phyloP scores from a whole-genome alignment of 2,797 vertebrate genomes.

The Falco novaeseelandiae region DNA sequence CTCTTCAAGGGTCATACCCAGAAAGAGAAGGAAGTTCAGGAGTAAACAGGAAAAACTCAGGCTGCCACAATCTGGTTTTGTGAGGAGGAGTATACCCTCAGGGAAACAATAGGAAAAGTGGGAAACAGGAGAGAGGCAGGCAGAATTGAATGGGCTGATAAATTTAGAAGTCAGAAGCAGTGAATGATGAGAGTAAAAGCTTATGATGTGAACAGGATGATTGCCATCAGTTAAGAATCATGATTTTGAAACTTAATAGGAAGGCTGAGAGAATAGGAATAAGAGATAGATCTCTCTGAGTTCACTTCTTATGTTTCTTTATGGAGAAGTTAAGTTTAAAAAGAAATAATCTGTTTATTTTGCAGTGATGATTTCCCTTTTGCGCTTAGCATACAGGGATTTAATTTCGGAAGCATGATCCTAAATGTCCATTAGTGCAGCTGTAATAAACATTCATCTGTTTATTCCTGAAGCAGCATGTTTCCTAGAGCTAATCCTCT shows the following conservation, averaged over 20 bases:
- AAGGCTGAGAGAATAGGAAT: background rate
- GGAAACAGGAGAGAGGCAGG: background rate
- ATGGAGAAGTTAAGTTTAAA: background rate
- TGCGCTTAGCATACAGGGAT: background rate
- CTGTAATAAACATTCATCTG: constrained; percentile 1
- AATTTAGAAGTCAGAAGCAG: background rate
- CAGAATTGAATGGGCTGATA: background rate
- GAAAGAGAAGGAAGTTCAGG: background rate
- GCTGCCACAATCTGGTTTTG: background rate
- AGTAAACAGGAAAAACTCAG: background rate
- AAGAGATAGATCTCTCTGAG: background rate
- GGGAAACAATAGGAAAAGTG: background rate
- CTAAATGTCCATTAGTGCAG: background rate
- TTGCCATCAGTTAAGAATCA: background rate
- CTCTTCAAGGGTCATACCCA: background rate
- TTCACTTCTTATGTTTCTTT: background rate
- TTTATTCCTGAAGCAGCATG: constrained; percentile 1
- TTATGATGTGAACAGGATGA: background rate
- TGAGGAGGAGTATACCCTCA: background rate
- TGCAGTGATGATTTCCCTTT: background rate
- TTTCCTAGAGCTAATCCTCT: constrained; percentile 18
- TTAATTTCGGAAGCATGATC: constrained; percentile 12
- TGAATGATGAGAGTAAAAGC: background rate
- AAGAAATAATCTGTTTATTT: constrained; percentile 2
- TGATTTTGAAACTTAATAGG: background rate